phyloP scores from a whole-genome alignment of 2,797 vertebrate species.

The Crenuchus spilurus region DNA sequence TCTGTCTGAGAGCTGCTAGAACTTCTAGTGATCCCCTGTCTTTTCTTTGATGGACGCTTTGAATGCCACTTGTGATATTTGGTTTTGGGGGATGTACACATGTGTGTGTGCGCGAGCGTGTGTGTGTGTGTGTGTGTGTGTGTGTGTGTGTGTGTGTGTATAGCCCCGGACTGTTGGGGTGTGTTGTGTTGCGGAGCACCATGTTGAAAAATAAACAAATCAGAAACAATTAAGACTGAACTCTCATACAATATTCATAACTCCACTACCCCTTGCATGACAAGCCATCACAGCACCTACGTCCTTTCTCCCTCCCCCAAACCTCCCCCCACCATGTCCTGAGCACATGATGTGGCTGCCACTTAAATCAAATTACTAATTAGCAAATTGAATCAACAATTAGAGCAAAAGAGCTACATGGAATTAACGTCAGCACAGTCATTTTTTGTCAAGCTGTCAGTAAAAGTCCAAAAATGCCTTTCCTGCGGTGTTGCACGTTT shows the following conservation, averaged over 20 bases:
- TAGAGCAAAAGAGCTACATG: slow-evolving; percentile 86
- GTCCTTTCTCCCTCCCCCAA: slow-evolving; percentile 43
- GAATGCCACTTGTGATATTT: slow-evolving; percentile 69
- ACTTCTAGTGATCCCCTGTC: slow-evolving; percentile 67
- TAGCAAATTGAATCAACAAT: slow-evolving; percentile 87
- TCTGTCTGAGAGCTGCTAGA: slow-evolving; percentile 69
- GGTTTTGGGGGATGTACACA: slow-evolving; percentile 51
- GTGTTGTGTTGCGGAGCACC: slow-evolving; percentile 70
- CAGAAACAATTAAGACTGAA: slow-evolving; percentile 85
- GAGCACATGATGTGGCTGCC: slow-evolving; percentile 78
- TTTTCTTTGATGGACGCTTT: slow-evolving; percentile 72
- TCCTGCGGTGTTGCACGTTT: slow-evolving; percentile 65
- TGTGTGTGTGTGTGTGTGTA: slow-evolving; percentile 44
- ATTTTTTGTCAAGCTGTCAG: slow-evolving; percentile 74
- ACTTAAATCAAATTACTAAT: slow-evolving; percentile 92
- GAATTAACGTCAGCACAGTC: slow-evolving; percentile 83
- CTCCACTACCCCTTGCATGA: slow-evolving; percentile 74
- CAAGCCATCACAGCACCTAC: slow-evolving; percentile 72
- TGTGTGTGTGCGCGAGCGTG: slow-evolving; percentile 15
- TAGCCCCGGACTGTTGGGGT: slow-evolving; percentile 67
- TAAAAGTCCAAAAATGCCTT: slow-evolving; percentile 67
- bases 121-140: slow-evolving; percentile 49
- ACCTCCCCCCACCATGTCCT: slow-evolving; percentile 66
- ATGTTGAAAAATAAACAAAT: slow-evolving; percentile 77
- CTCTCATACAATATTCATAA: slow-evolving; percentile 84